Evolutionary conservation across 2,797 vertebrate genomes (phyloP).

Genomic region (Lepus oiostolus): DNA sequence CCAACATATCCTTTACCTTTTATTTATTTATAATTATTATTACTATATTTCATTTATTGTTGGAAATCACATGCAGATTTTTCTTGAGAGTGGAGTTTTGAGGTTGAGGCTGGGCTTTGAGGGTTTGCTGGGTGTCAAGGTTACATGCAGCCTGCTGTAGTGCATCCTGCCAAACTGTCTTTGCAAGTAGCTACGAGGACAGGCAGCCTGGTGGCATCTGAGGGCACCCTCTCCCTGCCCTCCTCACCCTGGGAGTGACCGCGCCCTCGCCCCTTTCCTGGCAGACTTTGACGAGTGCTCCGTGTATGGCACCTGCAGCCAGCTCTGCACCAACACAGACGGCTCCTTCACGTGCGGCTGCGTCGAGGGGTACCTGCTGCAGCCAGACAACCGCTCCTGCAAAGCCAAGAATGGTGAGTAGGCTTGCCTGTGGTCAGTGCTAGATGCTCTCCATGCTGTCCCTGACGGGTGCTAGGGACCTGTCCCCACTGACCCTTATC

Average conservation of each 20-base stretch:
- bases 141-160: not conserved
- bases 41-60: not conserved
- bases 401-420: constrained; percentile 97
- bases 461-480: not conserved
- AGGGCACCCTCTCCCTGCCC: not conserved
- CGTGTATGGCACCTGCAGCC: constrained; percentile 96
- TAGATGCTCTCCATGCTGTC: not conserved
- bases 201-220: not conserved
- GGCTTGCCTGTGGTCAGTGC: not conserved
- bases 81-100: not conserved
- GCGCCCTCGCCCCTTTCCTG: not conserved
- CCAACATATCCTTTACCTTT: not conserved
- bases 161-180: not conserved
- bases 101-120: not conserved
- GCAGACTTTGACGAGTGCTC: constrained; percentile 97
- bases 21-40: not conserved
- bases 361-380: constrained; percentile 96
- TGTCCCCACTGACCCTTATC: not conserved
- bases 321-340: constrained; percentile 94
- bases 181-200: not conserved
- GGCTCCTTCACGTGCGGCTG: constrained; percentile 96
- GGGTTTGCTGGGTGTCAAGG: not conserved
- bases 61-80: not conserved
- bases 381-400: constrained; percentile 98
- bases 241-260: not conserved